Evolutionary conservation across 2,113 vertebrate genomes (phyloP).

Genomic region (Sceloporus undulatus): DNA sequence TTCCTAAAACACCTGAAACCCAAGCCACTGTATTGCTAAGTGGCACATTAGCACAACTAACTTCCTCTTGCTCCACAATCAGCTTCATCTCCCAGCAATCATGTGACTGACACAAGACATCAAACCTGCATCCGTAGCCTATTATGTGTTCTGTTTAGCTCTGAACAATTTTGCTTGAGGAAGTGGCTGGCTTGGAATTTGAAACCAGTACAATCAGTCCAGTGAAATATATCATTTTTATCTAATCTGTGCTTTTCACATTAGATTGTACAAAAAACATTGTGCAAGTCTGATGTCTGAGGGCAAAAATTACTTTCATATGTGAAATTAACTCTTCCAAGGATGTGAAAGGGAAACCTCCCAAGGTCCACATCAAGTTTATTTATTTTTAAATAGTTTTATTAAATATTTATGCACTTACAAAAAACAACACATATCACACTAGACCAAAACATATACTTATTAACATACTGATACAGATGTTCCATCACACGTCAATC

Average conservation of each 20-base stretch:
- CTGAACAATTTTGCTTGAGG: conserved; percentile 14
- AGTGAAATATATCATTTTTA: conserved; percentile 3
- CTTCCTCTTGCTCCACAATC: not conserved
- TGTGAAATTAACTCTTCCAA: not conserved
- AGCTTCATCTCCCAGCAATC: not conserved
- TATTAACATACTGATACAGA: too few species aligned
- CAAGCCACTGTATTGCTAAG: not conserved
- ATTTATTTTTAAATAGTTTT: not conserved
- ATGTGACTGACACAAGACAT: not conserved
- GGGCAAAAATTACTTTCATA: not conserved
- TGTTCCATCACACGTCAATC: too few species aligned
- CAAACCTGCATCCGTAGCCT: not conserved
- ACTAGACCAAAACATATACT: too few species aligned
- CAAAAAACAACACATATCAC: too few species aligned
- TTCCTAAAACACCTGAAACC: conserved; percentile 21
- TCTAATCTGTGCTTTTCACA: conserved; percentile 4
- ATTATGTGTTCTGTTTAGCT: conserved; percentile 11
- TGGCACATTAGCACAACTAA: conserved; percentile 18
- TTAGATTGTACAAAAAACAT: conserved; percentile 43
- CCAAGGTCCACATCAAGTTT: not conserved
- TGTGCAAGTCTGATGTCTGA: not conserved
- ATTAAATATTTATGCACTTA: too few species aligned
- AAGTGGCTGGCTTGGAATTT: conserved; percentile 16
- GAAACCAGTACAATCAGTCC: not conserved
- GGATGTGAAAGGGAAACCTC: not conserved